A percentile compares a stretch with the other conserved stretches of the same genome.
Conservation (phyloP, 1,140 invertebrate genomes). For the Hypsibius dujardini region DNA sequence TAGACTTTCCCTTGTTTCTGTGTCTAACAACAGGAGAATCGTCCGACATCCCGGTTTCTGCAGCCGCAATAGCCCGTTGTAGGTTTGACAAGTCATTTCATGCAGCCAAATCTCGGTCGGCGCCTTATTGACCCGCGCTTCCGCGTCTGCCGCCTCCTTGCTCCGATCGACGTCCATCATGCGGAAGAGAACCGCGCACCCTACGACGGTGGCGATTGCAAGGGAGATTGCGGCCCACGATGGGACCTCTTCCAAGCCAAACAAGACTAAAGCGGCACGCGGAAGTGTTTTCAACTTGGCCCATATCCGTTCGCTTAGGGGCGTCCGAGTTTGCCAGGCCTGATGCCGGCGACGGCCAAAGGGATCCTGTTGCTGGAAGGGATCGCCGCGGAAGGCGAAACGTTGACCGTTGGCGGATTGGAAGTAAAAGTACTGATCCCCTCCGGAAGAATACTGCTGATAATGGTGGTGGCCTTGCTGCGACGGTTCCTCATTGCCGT, state of each 20-base stretch:
- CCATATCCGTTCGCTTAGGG: slow-evolving; percentile 8
- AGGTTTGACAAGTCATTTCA: slow-evolving; percentile 80
- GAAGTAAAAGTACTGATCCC: neutral
- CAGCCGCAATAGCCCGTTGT: slow-evolving; percentile 74
- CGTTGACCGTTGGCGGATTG: neutral
- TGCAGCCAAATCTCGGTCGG: slow-evolving; percentile 44
- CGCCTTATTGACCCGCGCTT: slow-evolving; percentile 26
- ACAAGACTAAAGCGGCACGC: neutral
- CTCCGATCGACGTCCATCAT: slow-evolving; percentile 11
- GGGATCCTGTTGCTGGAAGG: neutral
- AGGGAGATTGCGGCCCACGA: neutral
- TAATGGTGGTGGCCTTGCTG: neutral
- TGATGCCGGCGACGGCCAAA: neutral
- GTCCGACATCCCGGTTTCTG: slow-evolving; percentile 87
- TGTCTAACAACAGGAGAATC: slow-evolving; percentile 69
- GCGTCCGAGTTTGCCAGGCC: neutral
- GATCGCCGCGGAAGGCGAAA: neutral
- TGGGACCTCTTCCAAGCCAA: neutral
- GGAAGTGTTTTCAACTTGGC: neutral
- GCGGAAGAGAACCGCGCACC: neutral
- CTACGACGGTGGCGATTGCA: neutral
- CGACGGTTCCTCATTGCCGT: slow-evolving; percentile 53
- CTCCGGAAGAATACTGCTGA: neutral
- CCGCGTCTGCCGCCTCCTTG: slow-evolving; percentile 23
- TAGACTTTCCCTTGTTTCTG: slow-evolving; percentile 55